Base-by-base conservation (phyloP, 2,888 invertebrate species). In the Tortrix viridana region DNA sequence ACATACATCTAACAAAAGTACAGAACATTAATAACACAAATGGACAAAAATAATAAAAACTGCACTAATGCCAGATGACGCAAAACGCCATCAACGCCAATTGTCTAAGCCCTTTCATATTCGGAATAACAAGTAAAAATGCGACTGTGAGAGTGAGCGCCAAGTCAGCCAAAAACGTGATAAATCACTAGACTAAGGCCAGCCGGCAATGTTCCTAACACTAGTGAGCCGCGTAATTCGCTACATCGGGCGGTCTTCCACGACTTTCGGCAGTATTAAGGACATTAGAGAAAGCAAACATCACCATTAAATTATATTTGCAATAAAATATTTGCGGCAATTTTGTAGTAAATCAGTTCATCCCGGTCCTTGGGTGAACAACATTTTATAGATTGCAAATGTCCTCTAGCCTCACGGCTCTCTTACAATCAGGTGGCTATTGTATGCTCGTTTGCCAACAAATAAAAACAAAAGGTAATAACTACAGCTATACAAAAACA, bases 231-330 rank as follows among this genome's bases (percentile, higher is more conserved):
- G 7, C 50, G 37, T 62, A 62, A 62, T 56, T 38, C 56, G 46
- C 50, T 56, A 62, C 56, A 56, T 38, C 22, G 56, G 20, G n/a
- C 38, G 50, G 43, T 46, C 37, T 52, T n/a, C 18, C 59, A 16
- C 43, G 49, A 37, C 48, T 55, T 49, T 61, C 38, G 56, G 41
- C 50, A 52, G 62, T 62, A 62, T 62, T 57, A 62, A 57, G 32
- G 56, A 38, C 44, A 46, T 62, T 19, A 38, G 49, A 50, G 37
- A 37, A 12, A 38, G 32, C 5, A 48, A 26, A 50, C 7, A 22
- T 14, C 37, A 18, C 37, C 44, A 44, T 59, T 59, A 59, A 58
- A 41, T 58, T 41, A 49, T 41, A 23, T 47, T 41, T 43, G 23
- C 32, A 19, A 26, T 41, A 22, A 41, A 0, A 44, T 50, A 37